Base-by-base conservation (phyloP, 2,888 invertebrate genomes). In the Vandiemenella viatica region DNA sequence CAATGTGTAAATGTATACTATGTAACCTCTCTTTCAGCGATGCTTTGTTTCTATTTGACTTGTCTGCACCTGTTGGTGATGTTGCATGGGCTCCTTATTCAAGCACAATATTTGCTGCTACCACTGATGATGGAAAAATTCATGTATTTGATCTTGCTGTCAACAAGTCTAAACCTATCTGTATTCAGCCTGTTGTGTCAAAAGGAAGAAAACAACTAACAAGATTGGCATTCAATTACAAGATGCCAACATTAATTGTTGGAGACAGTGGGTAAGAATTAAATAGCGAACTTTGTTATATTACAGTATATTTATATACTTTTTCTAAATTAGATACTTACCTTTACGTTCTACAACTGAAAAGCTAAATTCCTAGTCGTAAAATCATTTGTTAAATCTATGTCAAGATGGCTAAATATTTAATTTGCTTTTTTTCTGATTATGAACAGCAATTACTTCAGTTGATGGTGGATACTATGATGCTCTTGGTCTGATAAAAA, bases 31-130 rank as follows among this genome's bases (percentile, higher is more conserved):
- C 53, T 66, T 68, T 18, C 65, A 86, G 90, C 49, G 89, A 91
- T 59, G 91, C 95, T 0, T 69, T 95, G 21, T 93, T 93, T 64
- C 85, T 89, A 63, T 95, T 93, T 62, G 93, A 95, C 65, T 71
- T 95, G 51, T 89, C 88, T 13, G 80, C 89, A 15, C 80, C 89
- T 4, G 90, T 95, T 20, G 88, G 89, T 2, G 93, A 93, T 66
- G 88, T 91, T 1, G 86, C 88, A 61, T 96, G 95, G 95, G 89
- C 95, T 1, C 95, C 95, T 0, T 95, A 91, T 64, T 93, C 93
- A n/a, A 90, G 92, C 54, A 95, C 95, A 0, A 90, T 95, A 1
- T 84, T 96, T 62, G 95, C 92, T 4, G 92, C 92, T 1, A 87
- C 88, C 45, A 91, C 93, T 5, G 79, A 81, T 16, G 92, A 92